Conservation (phyloP, 2,797 vertebrate species). For the Phrynocephalus guinanensis region DNA sequence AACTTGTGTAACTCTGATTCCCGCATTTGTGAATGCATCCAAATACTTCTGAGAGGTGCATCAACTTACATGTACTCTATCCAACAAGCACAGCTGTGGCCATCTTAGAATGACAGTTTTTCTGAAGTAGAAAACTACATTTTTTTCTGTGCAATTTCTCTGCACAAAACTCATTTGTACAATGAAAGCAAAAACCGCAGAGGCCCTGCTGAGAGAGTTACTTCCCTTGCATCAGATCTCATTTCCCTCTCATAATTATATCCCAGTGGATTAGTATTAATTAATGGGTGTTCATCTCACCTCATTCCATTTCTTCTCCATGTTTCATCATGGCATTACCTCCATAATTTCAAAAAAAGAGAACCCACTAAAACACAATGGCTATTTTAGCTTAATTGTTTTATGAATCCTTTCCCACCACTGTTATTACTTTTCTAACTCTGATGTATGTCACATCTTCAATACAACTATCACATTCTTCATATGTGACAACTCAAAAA, state of each 20-base stretch:
- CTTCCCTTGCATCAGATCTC: conserved; percentile 11
- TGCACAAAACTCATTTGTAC: conserved; percentile 39
- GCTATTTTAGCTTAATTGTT: neutral
- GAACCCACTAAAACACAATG: neutral
- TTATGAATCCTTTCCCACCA: neutral
- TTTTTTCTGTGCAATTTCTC: conserved; percentile 4
- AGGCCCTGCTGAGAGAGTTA: conserved; percentile 34
- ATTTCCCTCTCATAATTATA: conserved; percentile 49
- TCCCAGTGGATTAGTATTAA: conserved; percentile 32
- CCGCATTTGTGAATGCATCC: neutral
- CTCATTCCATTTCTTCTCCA: conserved; percentile 30
- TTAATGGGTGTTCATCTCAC: conserved; percentile 22
- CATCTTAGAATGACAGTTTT: conserved; percentile 20
- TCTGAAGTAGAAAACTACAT: conserved; percentile 10
- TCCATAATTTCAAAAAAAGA: neutral
- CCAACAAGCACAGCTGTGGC: neutral
- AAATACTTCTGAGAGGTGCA: neutral
- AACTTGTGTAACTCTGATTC: neutral
- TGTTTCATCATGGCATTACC: neutral
- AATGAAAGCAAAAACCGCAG: conserved; percentile 44
- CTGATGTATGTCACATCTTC: neutral
- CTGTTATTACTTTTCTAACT: neutral
- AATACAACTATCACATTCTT: neutral
- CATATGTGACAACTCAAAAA: neutral
- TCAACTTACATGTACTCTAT: neutral